Conservation (phyloP, 2,888 invertebrate species). For the Dryobota labecula region DNA sequence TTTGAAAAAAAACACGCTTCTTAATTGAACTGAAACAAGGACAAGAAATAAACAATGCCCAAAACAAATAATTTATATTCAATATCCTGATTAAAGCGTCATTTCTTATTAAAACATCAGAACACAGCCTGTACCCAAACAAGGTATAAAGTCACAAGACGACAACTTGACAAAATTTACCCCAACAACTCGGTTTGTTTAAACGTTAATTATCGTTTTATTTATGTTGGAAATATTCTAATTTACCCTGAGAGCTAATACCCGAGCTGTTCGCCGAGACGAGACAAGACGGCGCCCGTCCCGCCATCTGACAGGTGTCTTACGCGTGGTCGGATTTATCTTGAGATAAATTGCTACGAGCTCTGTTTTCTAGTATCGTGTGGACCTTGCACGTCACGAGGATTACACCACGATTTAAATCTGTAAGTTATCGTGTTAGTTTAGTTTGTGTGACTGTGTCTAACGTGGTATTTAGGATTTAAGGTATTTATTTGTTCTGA, state of each 20-base stretch:
- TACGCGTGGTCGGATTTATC: conserved; percentile 85
- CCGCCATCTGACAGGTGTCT: conserved; percentile 86
- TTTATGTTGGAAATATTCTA: conserved; percentile 86
- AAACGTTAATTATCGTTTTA: conserved; percentile 85
- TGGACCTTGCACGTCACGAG: conserved; percentile 69
- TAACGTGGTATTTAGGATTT: conserved; percentile 42
- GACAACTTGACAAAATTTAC: conserved; percentile 83
- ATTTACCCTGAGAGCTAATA: conserved; percentile 82
- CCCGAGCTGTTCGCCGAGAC: conserved; percentile 76
- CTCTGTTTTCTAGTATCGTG: conserved; percentile 67
- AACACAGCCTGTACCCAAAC: conserved; percentile 63
- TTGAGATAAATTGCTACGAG: conserved; percentile 81
- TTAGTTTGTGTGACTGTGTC: conserved; percentile 53
- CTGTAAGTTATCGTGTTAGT: conserved; percentile 63
- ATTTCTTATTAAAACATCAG: conserved; percentile 63
- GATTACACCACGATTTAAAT: conserved; percentile 65
- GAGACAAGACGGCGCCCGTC: conserved; percentile 82
- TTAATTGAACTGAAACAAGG: not conserved
- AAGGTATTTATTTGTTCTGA: conserved; percentile 15
- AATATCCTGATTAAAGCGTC: conserved; percentile 63
- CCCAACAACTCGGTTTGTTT: conserved; percentile 82
- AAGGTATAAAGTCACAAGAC: conserved; percentile 75
- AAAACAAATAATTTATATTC: conserved; percentile 43
- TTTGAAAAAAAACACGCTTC: not conserved
- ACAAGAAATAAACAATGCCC: conserved; percentile 37